Evolutionary conservation across 2,888 invertebrate species (phyloP), one percentile per base, ranked within the genome.

Genomic region (Lasioglossum villosulum): DNA sequence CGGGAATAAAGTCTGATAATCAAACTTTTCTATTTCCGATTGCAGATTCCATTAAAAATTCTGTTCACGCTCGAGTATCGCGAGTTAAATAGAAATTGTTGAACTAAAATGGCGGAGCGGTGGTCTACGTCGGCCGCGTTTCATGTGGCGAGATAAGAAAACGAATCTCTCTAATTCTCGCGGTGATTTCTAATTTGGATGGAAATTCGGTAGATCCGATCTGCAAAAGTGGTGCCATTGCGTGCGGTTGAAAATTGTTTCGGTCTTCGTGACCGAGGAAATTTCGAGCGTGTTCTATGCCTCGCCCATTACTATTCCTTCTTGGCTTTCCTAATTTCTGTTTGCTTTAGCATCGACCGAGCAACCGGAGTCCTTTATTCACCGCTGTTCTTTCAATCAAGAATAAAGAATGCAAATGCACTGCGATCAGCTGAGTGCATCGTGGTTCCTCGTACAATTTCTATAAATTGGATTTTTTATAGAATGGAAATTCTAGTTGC

Each of bases 171-270:
- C 70, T 74, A 74, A 87, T 71, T 87, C 78, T 72, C 77, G 48
- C 73, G 42, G 39, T 76, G 78, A 74, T 63, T 87, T 73, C 66
- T 80, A 87, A 87, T 87, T 87, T 76, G 56, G 45, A 76, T 74
- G 74, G 80, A 87, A 87, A 83, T 87, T 87, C 83, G 70, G 74
- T 76, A 63, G 80, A 81, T 81, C 39, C 74, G 78, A 81, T 81
- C 76, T 73, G 30, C 37, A 71, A 63, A 45, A 68, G 27, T 59
- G 27, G 75, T 19, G 56, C 39, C 30, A 59, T 75, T n/a, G 78
- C 82, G 78, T 82, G 82, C 27, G 56, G 42, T 52, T 71, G 71
- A 75, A 71, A 73, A 76, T 72, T 71, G 73, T 73, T 39, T n/a
- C 59, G 48, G 52, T 63, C 30, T 83, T 83, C 83, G 87, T 86